A percentile compares a stretch with the other conserved stretches of the same genome.
phyloP scores from a whole-genome alignment of 1,140 invertebrate genomes.

The Saccostrea glomerata region DNA sequence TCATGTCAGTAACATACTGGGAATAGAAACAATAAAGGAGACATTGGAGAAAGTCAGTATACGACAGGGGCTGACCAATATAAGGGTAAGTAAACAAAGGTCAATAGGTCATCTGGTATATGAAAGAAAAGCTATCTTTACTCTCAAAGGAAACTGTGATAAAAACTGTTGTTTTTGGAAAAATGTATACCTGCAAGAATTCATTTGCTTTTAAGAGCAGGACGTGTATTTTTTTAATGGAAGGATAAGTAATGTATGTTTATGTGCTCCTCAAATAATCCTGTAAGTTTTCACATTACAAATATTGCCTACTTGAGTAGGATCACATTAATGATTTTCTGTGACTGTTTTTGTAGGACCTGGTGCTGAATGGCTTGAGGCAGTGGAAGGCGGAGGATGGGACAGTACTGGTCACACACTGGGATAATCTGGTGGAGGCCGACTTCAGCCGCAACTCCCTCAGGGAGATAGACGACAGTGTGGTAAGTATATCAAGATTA shows the following conservation, averaged over 20 bases:
- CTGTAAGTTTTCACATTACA: no score
- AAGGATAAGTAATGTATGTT: no score
- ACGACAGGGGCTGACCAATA: constrained; percentile 63
- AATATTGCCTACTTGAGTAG: no score
- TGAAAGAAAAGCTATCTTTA: no score
- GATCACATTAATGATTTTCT: no score
- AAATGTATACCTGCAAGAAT: no score
- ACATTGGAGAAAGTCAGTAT: constrained; percentile 68
- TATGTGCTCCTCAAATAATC: no score
- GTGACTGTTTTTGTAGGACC: constrained; percentile 79
- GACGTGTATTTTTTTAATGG: no score
- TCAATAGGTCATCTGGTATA: neutral
- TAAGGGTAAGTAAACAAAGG: constrained; percentile 65
- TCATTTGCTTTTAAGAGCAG: no score
- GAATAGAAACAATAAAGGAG: constrained; percentile 74
- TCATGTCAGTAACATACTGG: constrained; percentile 64
- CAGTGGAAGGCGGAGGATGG: constrained; percentile 79
- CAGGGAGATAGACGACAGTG: constrained; percentile 87
- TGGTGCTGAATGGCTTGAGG: constrained; percentile 88
- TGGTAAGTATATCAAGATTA: constrained; percentile 76
- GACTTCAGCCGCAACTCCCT: constrained; percentile 91
- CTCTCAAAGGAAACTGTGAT: no score
- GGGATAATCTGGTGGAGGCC: constrained; percentile 84
- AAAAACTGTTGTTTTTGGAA: no score
- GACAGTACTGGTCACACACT: constrained; percentile 77